These are phyloP conservation scores for Epirrhoe tristata DNA, from an alignment of 2,888 invertebrate genomes.

Conservation along the genomic window DNA sequence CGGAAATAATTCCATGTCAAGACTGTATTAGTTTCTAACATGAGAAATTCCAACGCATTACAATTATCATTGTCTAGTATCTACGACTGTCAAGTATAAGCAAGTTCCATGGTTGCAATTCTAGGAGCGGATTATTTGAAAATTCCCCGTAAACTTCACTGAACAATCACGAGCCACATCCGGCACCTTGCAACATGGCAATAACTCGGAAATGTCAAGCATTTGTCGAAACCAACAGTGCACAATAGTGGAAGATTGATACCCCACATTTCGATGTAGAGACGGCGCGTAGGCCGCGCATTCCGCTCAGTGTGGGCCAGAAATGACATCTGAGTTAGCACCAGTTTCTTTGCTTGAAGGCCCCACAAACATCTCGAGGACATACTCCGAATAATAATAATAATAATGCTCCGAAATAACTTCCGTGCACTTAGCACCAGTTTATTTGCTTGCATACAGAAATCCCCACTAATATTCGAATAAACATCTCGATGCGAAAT, in stretches of 20 bases:
- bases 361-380: background rate
- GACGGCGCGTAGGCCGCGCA: constrained; percentile 68
- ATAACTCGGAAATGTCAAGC: constrained; percentile 44
- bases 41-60: too few species aligned
- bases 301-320: constrained; percentile 69
- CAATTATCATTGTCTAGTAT: too few species aligned
- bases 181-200: constrained; percentile 39
- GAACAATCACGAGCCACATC: constrained; percentile 25
- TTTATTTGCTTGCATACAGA: too few species aligned
- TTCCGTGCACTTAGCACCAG: too few species aligned
- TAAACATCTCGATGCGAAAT: too few species aligned
- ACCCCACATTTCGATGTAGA: constrained; percentile 45
- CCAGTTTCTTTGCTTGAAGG: background rate
- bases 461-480: too few species aligned
- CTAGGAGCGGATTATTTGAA: constrained; percentile 2
- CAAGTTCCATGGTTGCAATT: too few species aligned
- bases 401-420: too few species aligned
- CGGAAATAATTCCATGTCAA: too few species aligned
- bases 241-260: constrained; percentile 57
- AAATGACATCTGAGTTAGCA: constrained; percentile 59
- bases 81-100: too few species aligned
- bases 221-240: constrained; percentile 42
- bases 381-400: too few species aligned
- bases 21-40: too few species aligned
- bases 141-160: constrained; percentile 15